A percentile compares a stretch with the other conserved stretches of the same genome.
phyloP scores from a whole-genome alignment of 2,797 vertebrate species.

The Sebastes itinus region DNA sequence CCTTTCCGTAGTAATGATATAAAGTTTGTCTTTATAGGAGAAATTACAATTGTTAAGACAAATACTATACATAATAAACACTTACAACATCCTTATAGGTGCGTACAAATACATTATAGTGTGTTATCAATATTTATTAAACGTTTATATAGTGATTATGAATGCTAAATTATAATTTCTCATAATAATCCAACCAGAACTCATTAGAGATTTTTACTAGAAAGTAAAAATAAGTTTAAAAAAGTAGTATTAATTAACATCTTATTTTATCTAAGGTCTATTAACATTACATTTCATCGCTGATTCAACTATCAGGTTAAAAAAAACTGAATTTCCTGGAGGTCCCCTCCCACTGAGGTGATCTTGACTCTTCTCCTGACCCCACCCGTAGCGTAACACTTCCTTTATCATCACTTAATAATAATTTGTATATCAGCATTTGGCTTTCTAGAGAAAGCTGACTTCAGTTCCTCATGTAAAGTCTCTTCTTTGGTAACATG shows the following conservation, averaged over 20 bases:
- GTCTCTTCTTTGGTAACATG: constrained; percentile 27
- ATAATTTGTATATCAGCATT: background rate
- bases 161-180: no score
- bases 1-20: background rate
- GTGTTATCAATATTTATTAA: no score
- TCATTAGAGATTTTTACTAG: background rate
- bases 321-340: background rate
- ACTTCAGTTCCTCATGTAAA: background rate
- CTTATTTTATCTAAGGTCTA: background rate
- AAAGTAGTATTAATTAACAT: background rate
- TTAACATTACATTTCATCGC: background rate
- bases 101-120: no score
- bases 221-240: background rate
- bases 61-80: no score
- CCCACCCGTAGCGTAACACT: background rate
- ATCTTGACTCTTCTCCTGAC: background rate
- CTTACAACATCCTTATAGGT: rapidly evolving
- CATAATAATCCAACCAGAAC: background rate
- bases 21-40: no score
- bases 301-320: background rate
- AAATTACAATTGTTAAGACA: no score
- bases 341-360: background rate
- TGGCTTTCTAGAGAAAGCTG: background rate
- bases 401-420: background rate
- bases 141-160: background rate